Conservation (phyloP, 2,113 vertebrate species). For the Pseudolaguvia tuberculata region DNA sequence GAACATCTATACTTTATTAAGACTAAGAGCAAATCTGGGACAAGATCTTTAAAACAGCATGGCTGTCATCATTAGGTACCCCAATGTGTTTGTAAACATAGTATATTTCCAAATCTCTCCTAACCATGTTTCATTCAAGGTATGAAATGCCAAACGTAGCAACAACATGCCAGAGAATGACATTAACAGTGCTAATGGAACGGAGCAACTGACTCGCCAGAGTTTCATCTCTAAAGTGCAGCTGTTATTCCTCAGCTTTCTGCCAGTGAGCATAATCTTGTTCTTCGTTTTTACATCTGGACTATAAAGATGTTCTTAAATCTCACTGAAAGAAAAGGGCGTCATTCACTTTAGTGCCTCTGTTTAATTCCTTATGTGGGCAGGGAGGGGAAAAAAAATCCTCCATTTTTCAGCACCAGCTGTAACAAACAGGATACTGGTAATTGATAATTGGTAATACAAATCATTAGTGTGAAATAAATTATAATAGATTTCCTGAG, state of each 20-base stretch:
- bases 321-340: not conserved
- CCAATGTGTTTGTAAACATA: no score
- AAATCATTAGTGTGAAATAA: no score
- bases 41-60: no score
- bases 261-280: not conserved
- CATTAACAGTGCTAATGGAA: constrained; percentile 11
- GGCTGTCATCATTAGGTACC: no score
- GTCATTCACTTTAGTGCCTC: not conserved
- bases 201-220: constrained; percentile 10
- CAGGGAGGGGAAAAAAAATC: not conserved
- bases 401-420: not conserved
- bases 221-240: constrained; percentile 21
- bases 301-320: not conserved
- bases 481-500: no score
- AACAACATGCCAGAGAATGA: not conserved
- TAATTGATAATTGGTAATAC: no score
- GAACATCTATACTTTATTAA: no score
- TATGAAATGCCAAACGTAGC: constrained; percentile 4
- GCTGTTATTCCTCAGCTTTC: constrained; percentile 11
- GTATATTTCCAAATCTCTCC: no score
- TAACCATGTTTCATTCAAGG: not conserved
- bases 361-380: not conserved
- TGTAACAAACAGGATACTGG: no score
- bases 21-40: no score
- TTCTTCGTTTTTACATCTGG: constrained; percentile 11